Conservation (phyloP, 1,140 invertebrate genomes). For the Gryllus bimaculatus region DNA sequence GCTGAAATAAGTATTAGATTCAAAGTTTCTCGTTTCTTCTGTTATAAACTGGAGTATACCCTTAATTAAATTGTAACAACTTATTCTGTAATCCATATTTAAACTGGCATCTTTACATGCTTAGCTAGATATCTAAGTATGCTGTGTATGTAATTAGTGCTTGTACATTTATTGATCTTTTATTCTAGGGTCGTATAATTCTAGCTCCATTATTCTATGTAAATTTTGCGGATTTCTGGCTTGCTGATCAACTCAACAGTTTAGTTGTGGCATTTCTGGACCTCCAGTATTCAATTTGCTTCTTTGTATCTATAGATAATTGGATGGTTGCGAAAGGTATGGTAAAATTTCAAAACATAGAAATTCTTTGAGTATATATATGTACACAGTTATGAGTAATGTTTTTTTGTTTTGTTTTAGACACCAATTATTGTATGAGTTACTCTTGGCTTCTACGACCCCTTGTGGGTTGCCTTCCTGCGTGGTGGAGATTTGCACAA, state of each 20-base stretch:
- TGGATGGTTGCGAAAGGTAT: slow-evolving; percentile 54
- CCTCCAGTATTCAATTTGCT: slow-evolving; percentile 85
- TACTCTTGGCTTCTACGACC: slow-evolving; percentile 34
- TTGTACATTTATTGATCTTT: no score
- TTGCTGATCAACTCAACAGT: slow-evolving; percentile 97
- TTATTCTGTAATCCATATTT: no score
- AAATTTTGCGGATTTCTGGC: slow-evolving; percentile 98
- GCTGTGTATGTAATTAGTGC: no score
- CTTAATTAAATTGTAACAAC: no score
- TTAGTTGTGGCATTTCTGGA: slow-evolving; percentile 82
- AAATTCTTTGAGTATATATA: not conserved
- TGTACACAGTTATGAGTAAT: slow-evolving; percentile 12
- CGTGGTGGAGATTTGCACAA: slow-evolving; percentile 96
- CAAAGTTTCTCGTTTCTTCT: no score
- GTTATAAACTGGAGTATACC: no score
- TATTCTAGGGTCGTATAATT: slow-evolving; percentile 66
- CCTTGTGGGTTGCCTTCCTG: slow-evolving; percentile 82
- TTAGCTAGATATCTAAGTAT: no score
- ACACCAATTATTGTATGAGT: slow-evolving; percentile 9
- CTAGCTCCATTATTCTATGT: slow-evolving; percentile 92
- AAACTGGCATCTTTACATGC: no score
- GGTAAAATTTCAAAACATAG: not conserved
- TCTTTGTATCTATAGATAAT: slow-evolving; percentile 64
- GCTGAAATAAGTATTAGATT: no score
- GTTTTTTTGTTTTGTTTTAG: slow-evolving; percentile 10